Evolutionary conservation across 37 sponge, comb jelly and placozoan genomes (phyloP).

Genomic region (Mnemiopsis leidyi): DNA sequence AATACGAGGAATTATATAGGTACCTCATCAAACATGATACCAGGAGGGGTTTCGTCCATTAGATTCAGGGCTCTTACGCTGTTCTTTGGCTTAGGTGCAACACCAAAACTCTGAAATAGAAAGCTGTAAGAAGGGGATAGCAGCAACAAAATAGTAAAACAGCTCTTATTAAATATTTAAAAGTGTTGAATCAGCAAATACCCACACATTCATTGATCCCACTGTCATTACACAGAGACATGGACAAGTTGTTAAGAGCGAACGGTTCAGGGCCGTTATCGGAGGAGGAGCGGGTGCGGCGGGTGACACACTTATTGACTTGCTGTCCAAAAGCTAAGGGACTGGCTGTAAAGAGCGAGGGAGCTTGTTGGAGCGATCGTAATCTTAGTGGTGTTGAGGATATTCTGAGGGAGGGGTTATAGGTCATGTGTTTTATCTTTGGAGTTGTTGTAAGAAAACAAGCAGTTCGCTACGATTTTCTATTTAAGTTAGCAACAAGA

Average conservation of each 20-base stretch:
- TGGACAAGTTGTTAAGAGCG: constrained; percentile 4
- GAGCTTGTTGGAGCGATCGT: not conserved
- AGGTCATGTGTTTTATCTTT: too few relatives aligned
- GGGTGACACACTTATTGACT: not conserved
- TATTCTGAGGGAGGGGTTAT: not conserved
- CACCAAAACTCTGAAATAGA: not conserved
- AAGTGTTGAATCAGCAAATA: not conserved
- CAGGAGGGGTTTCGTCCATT: constrained; percentile 38
- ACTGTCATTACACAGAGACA: constrained; percentile 32
- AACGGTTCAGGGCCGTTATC: not conserved
- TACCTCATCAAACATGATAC: not conserved
- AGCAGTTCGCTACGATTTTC: too few relatives aligned
- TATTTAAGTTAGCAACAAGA: too few relatives aligned
- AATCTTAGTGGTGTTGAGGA: not conserved
- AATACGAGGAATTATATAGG: too few relatives aligned
- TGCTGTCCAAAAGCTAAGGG: not conserved
- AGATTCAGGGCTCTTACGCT: constrained; percentile 5
- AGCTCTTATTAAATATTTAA: not conserved
- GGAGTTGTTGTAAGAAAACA: too few relatives aligned
- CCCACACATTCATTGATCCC: constrained; percentile 54
- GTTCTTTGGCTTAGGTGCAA: not conserved
- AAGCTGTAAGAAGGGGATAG: not conserved
- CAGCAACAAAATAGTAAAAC: not conserved
- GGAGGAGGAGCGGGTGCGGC: not conserved
- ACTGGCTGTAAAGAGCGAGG: not conserved